phyloP scores from a whole-genome alignment of 2,113 vertebrate species.

The Perognathus longimembris region DNA sequence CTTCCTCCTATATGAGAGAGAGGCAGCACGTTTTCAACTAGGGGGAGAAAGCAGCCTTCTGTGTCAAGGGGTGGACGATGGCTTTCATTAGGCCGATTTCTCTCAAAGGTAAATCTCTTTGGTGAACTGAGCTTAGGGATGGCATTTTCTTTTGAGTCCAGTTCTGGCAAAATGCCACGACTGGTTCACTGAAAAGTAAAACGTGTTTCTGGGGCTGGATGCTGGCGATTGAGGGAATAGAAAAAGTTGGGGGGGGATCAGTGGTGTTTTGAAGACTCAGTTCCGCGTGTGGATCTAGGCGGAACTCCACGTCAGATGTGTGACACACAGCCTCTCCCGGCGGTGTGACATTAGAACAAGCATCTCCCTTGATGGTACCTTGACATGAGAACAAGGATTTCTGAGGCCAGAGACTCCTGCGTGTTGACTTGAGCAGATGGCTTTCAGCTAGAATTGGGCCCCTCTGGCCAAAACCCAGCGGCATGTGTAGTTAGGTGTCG shows the following conservation, averaged over 20 bases:
- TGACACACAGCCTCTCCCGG: not conserved
- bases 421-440: not conserved
- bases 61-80: not conserved
- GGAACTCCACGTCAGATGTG: not conserved
- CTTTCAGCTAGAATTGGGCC: slow-evolving; percentile 14
- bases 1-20: not conserved
- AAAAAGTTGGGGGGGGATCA: not conserved
- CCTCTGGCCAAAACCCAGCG: slow-evolving; percentile 11
- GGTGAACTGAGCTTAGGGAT: slow-evolving; percentile 4
- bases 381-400: not conserved
- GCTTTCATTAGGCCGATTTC: slow-evolving; percentile 14
- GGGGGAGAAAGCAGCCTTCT: slow-evolving; percentile 24
- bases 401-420: not conserved
- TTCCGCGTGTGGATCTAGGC: not conserved
- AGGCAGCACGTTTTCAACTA: not conserved
- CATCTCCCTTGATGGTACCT: not conserved
- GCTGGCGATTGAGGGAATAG: not conserved
- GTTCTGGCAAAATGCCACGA: not conserved
- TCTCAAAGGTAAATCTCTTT: not conserved
- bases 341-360: not conserved
- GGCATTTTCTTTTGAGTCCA: slow-evolving; percentile 50
- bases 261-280: not conserved
- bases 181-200: slow-evolving; percentile 44
- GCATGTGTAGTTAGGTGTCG: slow-evolving; percentile 25
- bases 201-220: not conserved